Evolutionary conservation across 2,113 vertebrate species (phyloP), one percentile per base, ranked within the genome.

Genomic region (Gobiocypris rarus): DNA sequence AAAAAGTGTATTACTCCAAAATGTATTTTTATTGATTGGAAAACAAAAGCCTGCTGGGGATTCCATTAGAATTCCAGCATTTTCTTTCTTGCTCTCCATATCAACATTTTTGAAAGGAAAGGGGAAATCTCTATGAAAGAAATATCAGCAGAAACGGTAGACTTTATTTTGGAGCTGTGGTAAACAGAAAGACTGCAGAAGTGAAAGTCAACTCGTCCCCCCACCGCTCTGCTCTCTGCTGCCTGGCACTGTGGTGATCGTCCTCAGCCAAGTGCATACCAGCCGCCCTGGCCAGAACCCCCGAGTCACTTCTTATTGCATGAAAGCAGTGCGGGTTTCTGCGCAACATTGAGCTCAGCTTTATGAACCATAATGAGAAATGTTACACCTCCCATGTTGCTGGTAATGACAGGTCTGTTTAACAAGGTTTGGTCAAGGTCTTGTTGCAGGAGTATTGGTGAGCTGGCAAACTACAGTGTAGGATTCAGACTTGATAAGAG

Each of bases 131-230:
- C 74, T 83, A 63, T 41, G 14, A 43, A n/a, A 75, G 59, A 63
- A 70, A 34, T 34, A 50, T 61, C 43, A 59, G 43, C 82, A 75
- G 38, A 56, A 84, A 34, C 26, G 4, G 45, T 59, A 28, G 19
- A 10, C 61, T 26, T 70, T 31, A 69, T 74, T 38, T 81, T 9
- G 41, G 84, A 88, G 73, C 58, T 48, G 31, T 81, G 84, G 84
- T 91, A 90, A 89, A 88, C 81, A 79, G 91, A 90, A 91, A 91
- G 85, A 86, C 87, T 91, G 81, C 58, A 84, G 75, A 83, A 89
- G 89, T 82, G 87, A 90, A 91, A 91, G 90, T 91, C 88, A 91
- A 86, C 86, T 92, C 76, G 19, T 79, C 83, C 80, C 63, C 77
- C 71, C 50, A 10, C 88, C 83, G 81, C 5, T 54, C 78, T 84